A percentile compares a stretch with the other conserved stretches of the same genome.
These are phyloP conservation scores for Ostrea denselamellosa DNA, from an alignment of 1,140 invertebrate species.

Conservation along the genomic window DNA sequence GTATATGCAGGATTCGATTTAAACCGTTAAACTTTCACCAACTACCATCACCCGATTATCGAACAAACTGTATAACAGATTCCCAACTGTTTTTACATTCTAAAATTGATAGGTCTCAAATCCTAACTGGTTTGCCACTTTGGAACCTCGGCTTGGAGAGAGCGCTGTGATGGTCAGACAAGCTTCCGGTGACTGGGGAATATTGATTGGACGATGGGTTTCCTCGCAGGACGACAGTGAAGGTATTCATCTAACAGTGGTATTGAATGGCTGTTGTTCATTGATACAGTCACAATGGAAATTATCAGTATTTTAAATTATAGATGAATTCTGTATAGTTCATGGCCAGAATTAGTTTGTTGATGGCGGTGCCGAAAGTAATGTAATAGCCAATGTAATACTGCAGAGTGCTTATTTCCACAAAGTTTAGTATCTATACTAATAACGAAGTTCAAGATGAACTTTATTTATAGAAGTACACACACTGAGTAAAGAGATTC, in stretches of 20 bases:
- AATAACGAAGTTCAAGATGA: no score
- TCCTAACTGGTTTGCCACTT: slow-evolving; percentile 4
- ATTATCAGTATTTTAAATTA: no score
- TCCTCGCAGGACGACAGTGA: not conserved
- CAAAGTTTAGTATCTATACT: no score
- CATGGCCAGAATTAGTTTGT: no score
- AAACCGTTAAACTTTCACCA: not conserved
- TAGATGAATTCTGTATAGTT: no score
- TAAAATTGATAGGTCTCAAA: slow-evolving; percentile 31
- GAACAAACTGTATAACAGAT: not conserved
- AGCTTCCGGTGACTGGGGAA: slow-evolving; percentile 52
- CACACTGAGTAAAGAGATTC: no score
- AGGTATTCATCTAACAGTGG: not conserved
- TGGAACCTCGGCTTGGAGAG: slow-evolving; percentile 46
- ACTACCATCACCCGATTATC: not conserved
- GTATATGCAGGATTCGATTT: not conserved
- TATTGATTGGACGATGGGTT: slow-evolving; percentile 52
- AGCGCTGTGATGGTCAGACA: slow-evolving; percentile 49
- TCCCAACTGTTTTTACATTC: not conserved
- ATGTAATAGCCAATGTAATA: no score
- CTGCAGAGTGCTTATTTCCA: no score
- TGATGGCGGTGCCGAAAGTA: no score
- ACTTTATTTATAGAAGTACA: no score
- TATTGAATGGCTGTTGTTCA: not conserved
- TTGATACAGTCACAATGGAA: not conserved